Base-by-base conservation (phyloP, 2,888 invertebrate species). In the Asteroscopus sphinx region DNA sequence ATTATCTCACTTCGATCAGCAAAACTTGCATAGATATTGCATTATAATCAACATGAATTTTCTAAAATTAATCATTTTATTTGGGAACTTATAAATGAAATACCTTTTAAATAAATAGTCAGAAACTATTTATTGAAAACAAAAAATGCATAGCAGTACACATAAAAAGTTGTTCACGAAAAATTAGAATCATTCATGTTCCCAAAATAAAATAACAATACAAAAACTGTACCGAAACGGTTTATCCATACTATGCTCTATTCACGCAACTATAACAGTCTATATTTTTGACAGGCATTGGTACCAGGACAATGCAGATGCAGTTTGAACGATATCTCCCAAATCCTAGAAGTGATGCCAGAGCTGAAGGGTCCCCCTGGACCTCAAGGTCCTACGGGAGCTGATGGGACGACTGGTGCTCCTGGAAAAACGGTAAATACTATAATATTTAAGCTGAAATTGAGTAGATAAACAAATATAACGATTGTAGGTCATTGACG, bases 361-460 rank as follows among this genome's bases (percentile, higher is more conserved):
- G 95, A 95, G 81, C 86, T 97, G 59, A 95, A 96, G 52, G 97
- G 97, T 17, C 96, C 96, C 1, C 96, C 96, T 33, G 93, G 93
- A 0, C 88, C 91, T 0, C 91, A 89, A 52, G 97, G 97, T 0
- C 86, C 95, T 3, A 95, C 96, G 2, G 97, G 97, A 32, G 95
- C 96, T 65, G 97, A 97, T 83, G 97, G 97, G 25, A 97, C 96
- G 75, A 96, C 96, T 25, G 98, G 98, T 25, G 95, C 96, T 58
- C 97, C 97, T 64, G 98, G 98, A 66, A 96, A 96, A 80, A 97
- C 97, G 88, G 97, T 97, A 94, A 93, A 92, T 68, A 54, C 15
- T n/a, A 17, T 8, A 9, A 4, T 11, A 12, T 15, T 17, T 17
- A n/a, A 32, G 6, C 5, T 21, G 6, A 21, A 4, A 21, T 6